phyloP scores from a whole-genome alignment of 1,140 invertebrate species.

The Mamestra configurata region DNA sequence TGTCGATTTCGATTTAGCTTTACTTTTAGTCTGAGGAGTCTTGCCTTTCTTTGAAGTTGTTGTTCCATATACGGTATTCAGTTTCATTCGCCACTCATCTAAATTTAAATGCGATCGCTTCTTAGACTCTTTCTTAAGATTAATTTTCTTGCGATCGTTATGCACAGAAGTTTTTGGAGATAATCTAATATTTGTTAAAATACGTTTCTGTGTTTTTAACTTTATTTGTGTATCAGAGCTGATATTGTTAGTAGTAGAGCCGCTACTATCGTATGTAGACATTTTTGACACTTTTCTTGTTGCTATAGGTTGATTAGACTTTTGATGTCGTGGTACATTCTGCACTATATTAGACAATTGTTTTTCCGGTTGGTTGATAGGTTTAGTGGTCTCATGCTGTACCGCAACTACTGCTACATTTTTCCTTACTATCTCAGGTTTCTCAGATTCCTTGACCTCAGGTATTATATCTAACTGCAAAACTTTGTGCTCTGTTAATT shows the following conservation, averaged over 20 bases:
- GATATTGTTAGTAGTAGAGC: constrained; percentile 68
- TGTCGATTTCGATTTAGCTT: constrained; percentile 48
- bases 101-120: constrained; percentile 60
- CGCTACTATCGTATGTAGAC: constrained; percentile 76
- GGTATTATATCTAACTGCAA: constrained; percentile 84
- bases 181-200: constrained; percentile 47
- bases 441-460: constrained; percentile 51
- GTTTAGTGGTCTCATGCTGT: constrained; percentile 63
- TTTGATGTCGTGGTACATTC: constrained; percentile 31
- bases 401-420: constrained; percentile 79
- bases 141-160: constrained; percentile 50
- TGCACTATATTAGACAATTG: constrained; percentile 2
- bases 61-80: constrained; percentile 74
- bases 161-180: constrained; percentile 55
- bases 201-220: constrained; percentile 52
- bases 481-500: constrained; percentile 84
- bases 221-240: constrained; percentile 60
- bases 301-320: constrained; percentile 46
- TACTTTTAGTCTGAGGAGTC: constrained; percentile 55
- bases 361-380: constrained; percentile 35
- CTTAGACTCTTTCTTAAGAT: constrained; percentile 51
- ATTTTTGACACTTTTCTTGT: constrained; percentile 76
- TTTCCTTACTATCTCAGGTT: constrained; percentile 55
- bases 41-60: constrained; percentile 62
- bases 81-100: constrained; percentile 77